Evolutionary conservation across 1,140 invertebrate genomes (phyloP).

Genomic region (Brachionus calyciflorus): DNA sequence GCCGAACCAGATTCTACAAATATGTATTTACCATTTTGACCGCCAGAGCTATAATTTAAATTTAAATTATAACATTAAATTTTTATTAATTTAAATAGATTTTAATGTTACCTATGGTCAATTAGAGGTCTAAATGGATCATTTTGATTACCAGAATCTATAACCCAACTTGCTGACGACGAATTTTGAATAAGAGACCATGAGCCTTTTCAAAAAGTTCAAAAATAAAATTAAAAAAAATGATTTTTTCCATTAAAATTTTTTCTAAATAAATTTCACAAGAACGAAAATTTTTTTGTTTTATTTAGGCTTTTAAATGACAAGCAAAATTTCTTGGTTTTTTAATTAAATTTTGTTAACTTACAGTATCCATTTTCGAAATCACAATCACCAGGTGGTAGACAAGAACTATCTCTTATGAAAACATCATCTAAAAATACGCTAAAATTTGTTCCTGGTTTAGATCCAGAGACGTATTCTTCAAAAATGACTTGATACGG

Average conservation of each 20-base stretch:
- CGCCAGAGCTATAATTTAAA: background rate
- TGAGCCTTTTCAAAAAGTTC: background rate
- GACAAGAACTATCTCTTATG: conserved; percentile 33
- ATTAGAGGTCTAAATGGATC: conserved; percentile 25
- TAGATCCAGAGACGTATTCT: background rate
- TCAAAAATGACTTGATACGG: conserved; percentile 44
- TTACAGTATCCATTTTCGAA: conserved; percentile 50
- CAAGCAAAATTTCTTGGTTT: too few relatives aligned
- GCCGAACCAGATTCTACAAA: background rate
- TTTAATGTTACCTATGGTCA: conserved; percentile 11
- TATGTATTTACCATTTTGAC: background rate
- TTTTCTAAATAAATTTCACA: too few relatives aligned
- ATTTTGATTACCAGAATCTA: background rate
- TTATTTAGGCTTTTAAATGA: too few relatives aligned
- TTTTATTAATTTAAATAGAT: background rate
- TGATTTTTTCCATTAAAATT: too few relatives aligned
- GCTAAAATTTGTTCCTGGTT: background rate
- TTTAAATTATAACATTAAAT: background rate
- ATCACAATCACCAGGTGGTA: conserved; percentile 50
- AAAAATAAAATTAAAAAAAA: too few relatives aligned
- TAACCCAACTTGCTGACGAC: background rate
- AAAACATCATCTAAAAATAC: conserved; percentile 44
- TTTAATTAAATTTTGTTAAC: too few relatives aligned
- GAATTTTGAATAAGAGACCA: conserved; percentile 15
- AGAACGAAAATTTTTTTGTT: too few relatives aligned